Percentiles rank a stretch among this genome's conserved stretches.
Conservation (phyloP, 2,797 vertebrate species). For the Capromys pilorides region DNA sequence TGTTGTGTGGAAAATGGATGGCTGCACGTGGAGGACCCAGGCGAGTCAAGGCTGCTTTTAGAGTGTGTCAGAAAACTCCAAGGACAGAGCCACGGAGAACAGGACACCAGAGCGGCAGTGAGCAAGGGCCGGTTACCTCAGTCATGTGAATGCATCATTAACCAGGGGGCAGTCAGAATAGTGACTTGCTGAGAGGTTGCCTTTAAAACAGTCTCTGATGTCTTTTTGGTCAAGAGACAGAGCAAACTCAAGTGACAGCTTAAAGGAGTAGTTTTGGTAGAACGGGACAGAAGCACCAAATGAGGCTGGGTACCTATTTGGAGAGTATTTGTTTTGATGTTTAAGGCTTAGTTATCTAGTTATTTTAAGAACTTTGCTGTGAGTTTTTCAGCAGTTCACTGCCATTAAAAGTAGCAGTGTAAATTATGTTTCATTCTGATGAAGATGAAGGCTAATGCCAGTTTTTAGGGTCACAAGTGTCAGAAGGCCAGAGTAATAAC, state of each 20-base stretch:
- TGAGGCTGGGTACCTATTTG: not conserved
- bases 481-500: not conserved
- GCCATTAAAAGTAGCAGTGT: not conserved
- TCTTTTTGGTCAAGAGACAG: not conserved
- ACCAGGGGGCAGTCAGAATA: not conserved
- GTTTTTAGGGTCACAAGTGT: not conserved
- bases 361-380: not conserved
- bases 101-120: not conserved
- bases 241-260: not conserved
- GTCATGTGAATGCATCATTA: not conserved
- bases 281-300: not conserved
- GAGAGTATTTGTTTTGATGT: not conserved
- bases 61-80: not conserved
- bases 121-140: not conserved
- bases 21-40: accelerated
- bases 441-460: not conserved
- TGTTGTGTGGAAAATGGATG: not conserved
- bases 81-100: not conserved
- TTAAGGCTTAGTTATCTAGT: not conserved
- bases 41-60: accelerated
- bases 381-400: not conserved
- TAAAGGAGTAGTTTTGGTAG: not conserved
- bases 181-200: not conserved
- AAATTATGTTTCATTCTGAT: not conserved
- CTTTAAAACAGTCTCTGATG: not conserved